phyloP scores from a whole-genome alignment of 1,140 invertebrate species.

The Trypoxylus dichotomus region DNA sequence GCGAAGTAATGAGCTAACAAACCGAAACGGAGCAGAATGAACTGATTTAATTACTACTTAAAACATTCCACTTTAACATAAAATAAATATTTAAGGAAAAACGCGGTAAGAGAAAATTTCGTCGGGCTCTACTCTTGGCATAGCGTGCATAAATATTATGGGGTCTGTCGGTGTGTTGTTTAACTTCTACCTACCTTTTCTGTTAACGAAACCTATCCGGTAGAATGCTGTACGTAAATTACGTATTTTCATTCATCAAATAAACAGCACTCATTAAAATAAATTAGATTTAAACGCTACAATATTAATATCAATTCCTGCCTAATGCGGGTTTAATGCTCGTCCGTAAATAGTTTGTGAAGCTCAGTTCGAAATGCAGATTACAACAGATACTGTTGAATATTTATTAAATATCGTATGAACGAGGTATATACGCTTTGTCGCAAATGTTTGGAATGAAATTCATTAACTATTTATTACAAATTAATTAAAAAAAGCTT shows the following conservation, averaged over 20 bases:
- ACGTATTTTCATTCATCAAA: background rate
- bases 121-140: background rate
- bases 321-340: background rate
- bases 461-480: no score
- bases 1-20: background rate
- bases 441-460: no score
- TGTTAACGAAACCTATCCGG: background rate
- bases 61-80: background rate
- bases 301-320: background rate
- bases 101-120: background rate
- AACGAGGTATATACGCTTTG: no score
- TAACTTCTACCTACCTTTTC: background rate
- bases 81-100: background rate
- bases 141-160: background rate
- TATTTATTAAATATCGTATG: no score
- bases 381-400: no score
- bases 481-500: no score
- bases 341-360: no score
- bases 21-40: background rate
- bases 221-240: background rate
- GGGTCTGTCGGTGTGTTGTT: background rate
- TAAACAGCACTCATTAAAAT: background rate
- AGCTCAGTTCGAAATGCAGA: no score
- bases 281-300: background rate
- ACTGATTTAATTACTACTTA: background rate